Evolutionary conservation across 37 sponge, comb jelly and placozoan species (phyloP).

Genomic region (Cladorhizidae sp.): DNA sequence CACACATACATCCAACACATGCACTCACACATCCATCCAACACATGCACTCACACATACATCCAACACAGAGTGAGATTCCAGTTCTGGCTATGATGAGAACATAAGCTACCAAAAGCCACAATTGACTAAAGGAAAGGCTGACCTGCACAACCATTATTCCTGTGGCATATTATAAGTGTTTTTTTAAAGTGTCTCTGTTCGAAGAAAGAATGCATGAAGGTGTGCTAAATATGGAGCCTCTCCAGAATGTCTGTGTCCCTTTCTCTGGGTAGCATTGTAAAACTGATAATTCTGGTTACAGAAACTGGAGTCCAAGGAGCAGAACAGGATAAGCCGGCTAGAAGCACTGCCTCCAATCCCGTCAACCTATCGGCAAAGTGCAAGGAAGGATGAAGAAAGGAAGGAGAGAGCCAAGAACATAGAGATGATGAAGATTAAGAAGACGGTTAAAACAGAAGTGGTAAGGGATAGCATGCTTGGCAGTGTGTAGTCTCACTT

Average conservation of each 20-base stretch:
- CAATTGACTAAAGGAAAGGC: no score
- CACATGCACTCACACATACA: no score
- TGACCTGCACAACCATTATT: no score
- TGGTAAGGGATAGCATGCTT: conserved; percentile 6
- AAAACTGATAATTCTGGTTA: background rate
- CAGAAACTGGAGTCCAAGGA: conserved; percentile 27
- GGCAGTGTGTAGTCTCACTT: background rate
- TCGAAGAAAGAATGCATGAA: no score
- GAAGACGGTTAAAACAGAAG: conserved; percentile 21
- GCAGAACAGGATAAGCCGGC: conserved; percentile 6
- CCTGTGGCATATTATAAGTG: no score
- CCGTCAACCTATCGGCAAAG: conserved; percentile 21
- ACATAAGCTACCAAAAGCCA: no score
- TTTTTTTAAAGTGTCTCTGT: background rate
- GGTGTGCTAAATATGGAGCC: no score
- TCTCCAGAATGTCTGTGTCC: no score
- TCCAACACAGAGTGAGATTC: no score
- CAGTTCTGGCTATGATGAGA: no score
- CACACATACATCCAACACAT: no score
- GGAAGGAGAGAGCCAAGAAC: background rate
- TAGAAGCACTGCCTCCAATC: background rate
- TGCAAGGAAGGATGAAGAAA: conserved; percentile 23
- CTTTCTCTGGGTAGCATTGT: background rate
- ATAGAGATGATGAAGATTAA: conserved; percentile 37
- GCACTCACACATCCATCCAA: no score